Evolutionary conservation across 2,113 vertebrate species (phyloP).

Genomic region (Callionymus lyra): DNA sequence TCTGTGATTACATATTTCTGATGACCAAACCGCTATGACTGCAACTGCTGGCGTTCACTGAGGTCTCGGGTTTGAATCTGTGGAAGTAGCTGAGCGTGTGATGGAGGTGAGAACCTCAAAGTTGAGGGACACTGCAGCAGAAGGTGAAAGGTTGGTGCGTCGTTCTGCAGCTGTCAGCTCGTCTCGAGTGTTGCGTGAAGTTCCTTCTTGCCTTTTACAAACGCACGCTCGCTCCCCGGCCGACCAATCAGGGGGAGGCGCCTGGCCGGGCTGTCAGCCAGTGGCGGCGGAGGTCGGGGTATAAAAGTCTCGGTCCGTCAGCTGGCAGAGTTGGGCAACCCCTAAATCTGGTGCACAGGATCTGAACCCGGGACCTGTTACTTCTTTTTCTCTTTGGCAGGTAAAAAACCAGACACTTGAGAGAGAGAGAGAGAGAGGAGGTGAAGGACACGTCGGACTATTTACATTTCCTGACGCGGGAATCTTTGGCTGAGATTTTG

Average conservation of each 20-base stretch:
- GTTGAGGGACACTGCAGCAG: conserved; percentile 2
- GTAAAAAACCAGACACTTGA: conserved; percentile 50
- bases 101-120: too few species aligned
- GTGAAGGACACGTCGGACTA: conserved; percentile 1
- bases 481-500: too few species aligned
- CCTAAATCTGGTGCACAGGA: conserved; percentile 71
- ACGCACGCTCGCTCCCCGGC: conserved; percentile 24
- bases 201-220: conserved; percentile 70
- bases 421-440: conserved; percentile 2
- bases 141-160: conserved; percentile 31
- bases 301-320: conserved; percentile 60
- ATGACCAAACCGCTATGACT: too few species aligned
- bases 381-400: conserved; percentile 67
- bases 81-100: too few species aligned
- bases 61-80: too few species aligned
- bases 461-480: neutral
- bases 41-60: too few species aligned
- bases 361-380: conserved; percentile 75
- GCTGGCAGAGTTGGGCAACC: conserved; percentile 67
- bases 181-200: conserved; percentile 51
- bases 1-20: too few species aligned
- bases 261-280: conserved; percentile 31
- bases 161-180: conserved; percentile 55
- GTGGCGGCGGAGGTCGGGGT: conserved; percentile 48
- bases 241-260: conserved; percentile 48